phyloP scores from a whole-genome alignment of 92 coral and sea anemone genomes.

The Zoanthus sociatus region DNA sequence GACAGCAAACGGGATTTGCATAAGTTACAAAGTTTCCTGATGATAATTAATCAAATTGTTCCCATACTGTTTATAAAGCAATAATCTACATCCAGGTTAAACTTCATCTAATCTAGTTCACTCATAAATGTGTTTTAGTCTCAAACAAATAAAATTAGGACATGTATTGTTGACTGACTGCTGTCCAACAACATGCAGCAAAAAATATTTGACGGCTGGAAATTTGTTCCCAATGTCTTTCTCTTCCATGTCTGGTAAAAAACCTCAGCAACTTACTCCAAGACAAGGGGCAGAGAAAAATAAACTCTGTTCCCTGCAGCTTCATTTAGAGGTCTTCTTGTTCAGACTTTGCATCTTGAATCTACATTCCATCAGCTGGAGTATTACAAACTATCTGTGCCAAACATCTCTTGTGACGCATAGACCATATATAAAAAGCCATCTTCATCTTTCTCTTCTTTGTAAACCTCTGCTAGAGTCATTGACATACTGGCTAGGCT shows the following conservation, averaged over 20 bases:
- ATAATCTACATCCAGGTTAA: no score
- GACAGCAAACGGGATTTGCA: no score
- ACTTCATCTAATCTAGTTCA: no score
- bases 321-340: not conserved
- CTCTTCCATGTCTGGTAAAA: no score
- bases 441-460: conserved; percentile 99
- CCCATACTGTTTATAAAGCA: no score
- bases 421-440: conserved; percentile 99
- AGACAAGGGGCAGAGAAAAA: not conserved
- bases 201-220: no score
- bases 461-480: conserved; percentile 96
- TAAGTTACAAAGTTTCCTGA: no score
- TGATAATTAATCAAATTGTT: not conserved
- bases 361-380: not conserved
- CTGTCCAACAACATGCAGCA: no score
- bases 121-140: no score
- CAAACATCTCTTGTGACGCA: conserved; percentile 99
- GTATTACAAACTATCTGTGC: conserved; percentile 56
- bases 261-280: not conserved
- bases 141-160: no score
- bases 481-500: conserved; percentile 99
- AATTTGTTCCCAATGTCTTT: no score
- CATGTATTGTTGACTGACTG: no score
- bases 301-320: not conserved
- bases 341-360: not conserved